Evolutionary conservation across 2,113 vertebrate genomes (phyloP).

Genomic region (Mionectes macconnelli): DNA sequence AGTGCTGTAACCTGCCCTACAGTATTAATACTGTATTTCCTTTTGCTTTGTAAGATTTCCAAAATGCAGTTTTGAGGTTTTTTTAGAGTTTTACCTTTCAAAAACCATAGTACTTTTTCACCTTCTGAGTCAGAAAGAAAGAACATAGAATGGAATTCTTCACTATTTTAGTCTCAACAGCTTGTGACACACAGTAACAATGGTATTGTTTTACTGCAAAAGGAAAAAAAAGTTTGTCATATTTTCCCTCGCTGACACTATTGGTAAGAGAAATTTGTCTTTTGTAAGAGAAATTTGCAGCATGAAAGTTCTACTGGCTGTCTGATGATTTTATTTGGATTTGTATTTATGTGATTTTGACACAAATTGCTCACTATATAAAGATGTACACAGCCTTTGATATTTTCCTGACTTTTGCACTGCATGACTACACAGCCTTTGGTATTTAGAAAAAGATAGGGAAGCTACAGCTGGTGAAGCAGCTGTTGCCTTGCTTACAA

Average conservation of each 20-base stretch:
- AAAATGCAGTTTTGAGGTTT: neutral
- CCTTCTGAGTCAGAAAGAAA: neutral
- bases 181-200: neutral
- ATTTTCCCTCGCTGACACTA: neutral
- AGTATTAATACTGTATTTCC: neutral
- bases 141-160: neutral
- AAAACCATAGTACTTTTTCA: neutral
- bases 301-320: neutral
- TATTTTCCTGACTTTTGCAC: neutral
- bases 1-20: neutral
- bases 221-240: neutral
- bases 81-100: neutral
- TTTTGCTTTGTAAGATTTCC: neutral
- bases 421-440: neutral
- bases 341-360: neutral
- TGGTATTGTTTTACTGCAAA: neutral
- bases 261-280: neutral
- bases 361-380: neutral
- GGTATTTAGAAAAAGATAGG: neutral
- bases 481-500: neutral
- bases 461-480: neutral
- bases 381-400: neutral
- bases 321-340: neutral
- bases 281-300: neutral
- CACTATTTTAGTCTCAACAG: neutral